Conservation (phyloP, 2,797 vertebrate species). For the Notoglanidium macrostoma region DNA sequence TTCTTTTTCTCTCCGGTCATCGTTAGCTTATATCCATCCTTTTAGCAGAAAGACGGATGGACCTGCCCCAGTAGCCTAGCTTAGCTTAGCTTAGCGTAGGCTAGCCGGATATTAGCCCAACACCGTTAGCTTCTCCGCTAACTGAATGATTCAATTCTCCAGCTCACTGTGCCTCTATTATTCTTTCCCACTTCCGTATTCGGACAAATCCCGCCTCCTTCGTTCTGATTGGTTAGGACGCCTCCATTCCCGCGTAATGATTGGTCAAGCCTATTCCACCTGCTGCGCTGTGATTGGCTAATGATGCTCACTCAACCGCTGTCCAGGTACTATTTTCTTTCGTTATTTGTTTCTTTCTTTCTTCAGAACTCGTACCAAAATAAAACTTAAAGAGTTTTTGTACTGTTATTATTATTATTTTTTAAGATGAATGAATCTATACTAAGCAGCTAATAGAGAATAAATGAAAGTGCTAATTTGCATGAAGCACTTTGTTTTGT, state of each 20-base stretch:
- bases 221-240: background rate
- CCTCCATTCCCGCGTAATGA: background rate
- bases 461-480: background rate
- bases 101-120: background rate
- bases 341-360: background rate
- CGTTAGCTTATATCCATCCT: constrained; percentile 84
- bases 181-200: constrained; percentile 5
- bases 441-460: background rate
- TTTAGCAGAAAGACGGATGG: constrained; percentile 58
- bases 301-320: background rate
- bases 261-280: background rate
- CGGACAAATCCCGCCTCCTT: background rate
- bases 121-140: constrained; percentile 52
- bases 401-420: too few relatives aligned
- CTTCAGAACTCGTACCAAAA: background rate
- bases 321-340: background rate
- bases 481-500: background rate
- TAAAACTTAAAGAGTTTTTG: background rate
- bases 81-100: background rate
- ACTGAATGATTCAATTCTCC: constrained; percentile 59
- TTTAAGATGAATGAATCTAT: background rate
- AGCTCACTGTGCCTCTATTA: constrained; percentile 55
- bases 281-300: background rate
- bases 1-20: constrained; percentile 92
- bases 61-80: constrained; percentile 64